Base-by-base conservation (phyloP, 2,797 vertebrate genomes). In the Luscinia megarhynchos region DNA sequence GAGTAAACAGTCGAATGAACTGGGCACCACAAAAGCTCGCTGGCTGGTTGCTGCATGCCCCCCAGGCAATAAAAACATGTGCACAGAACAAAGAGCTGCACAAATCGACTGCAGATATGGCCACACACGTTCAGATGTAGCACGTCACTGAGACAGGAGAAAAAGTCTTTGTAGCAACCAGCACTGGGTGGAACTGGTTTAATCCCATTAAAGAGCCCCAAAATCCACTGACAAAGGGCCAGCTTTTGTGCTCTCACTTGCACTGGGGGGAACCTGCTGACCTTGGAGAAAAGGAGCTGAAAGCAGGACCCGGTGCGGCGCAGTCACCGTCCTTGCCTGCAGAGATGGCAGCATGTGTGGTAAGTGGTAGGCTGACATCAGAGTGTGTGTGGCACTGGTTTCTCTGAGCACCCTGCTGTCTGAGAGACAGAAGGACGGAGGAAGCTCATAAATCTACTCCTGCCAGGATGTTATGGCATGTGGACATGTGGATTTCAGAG, bases 41-140 rank as follows among this genome's bases (percentile, higher is more conserved):
- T 97, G 93, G 93, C 92, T 94, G 85, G 75, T 95, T 91, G 78
- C 92, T 97, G 95, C 92, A 80, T 97, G 97, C 91, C 97, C 94
- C 83, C 84, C 87, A 96, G 97, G 97, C 96, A 97, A 97, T 93
- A 97, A 96, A 97, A 97, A 97, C 93, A 96, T 97, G 96, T 97
- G 86, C 96, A 97, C 96, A 97, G 96, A 97, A 94, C 93, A 96
- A 97, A 97, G 96, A 96, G 87, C 92, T 95, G 89, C 96, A 96
- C 95, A 98, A 97, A 97, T 97, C 68, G 84, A 96, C 96, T 97
- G 95, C 96, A 97, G 97, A 97, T 97, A 96, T 97, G 96, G 92
- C 94, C 95, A 93, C 95, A 97, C 81, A 86, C 89, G 77, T 96
- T 97, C 97, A 97, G 95, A 94, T 93, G 93, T 93, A 97, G 95